Evolutionary conservation across 2,797 vertebrate species (phyloP).

Genomic region (Morelia viridis): DNA sequence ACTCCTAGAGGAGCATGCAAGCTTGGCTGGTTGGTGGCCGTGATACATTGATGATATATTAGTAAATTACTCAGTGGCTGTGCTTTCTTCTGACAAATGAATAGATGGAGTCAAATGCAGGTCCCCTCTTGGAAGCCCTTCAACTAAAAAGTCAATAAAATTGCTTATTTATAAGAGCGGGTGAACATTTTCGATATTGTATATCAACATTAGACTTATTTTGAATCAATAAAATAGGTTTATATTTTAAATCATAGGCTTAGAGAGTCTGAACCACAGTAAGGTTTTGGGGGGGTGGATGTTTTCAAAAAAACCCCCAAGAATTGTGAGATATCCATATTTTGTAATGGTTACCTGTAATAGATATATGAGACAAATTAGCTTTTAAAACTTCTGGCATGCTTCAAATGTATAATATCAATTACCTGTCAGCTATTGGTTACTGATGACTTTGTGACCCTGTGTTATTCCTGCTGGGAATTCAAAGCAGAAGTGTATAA

Average conservation of each 20-base stretch:
- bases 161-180: not conserved
- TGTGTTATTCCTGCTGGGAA: slow-evolving; percentile 34
- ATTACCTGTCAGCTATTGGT: slow-evolving; percentile 47
- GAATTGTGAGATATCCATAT: slow-evolving; percentile 1
- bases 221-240: slow-evolving; percentile 1
- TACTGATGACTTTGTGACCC: slow-evolving; percentile 33
- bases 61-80: not conserved
- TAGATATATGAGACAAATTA: slow-evolving; percentile 57
- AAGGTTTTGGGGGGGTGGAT: not conserved
- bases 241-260: not conserved
- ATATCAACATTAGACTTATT: not conserved
- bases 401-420: slow-evolving; percentile 52
- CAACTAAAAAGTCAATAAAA: not conserved
- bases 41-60: not conserved
- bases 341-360: slow-evolving; percentile 38
- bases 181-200: not conserved
- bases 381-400: slow-evolving; percentile 46
- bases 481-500: not conserved
- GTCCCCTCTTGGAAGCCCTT: not conserved
- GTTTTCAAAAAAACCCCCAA: not conserved
- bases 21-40: not conserved
- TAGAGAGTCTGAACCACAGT: not conserved
- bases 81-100: not conserved
- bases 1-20: not conserved
- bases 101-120: not conserved